Base-by-base conservation (phyloP, 2,888 invertebrate genomes). In the Crematogaster levior region DNA sequence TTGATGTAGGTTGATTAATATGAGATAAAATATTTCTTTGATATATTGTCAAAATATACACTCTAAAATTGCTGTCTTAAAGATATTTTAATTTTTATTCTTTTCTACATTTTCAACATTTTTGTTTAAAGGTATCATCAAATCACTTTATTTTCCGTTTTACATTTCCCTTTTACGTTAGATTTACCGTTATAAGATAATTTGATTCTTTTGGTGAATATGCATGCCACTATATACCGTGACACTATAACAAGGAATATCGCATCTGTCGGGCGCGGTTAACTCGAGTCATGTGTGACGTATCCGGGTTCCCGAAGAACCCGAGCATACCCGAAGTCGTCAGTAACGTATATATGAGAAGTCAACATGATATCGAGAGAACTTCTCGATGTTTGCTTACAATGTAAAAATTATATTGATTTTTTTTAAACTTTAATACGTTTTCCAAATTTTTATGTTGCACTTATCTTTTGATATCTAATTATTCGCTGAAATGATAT, bases 221-320 rank as follows among this genome's bases (percentile, higher is more conserved):
- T 27, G 9, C 12, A 51, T 15, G 15, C 27, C 27, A 51, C 3
- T 51, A 3, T 65, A 74, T 51, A 18, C n/a, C 18, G 48, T 61
- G 24, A 63, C 48, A 37, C 60, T 73, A 18, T 51, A 40, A 65
- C 18, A n/a, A 65, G 40, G 40, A 66, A 30, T 7, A 40, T 53
- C 30, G 48, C 77, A 48, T 56, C 60, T 48, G 51, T 53, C 84
- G 88, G 89, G 89, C 84, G 89, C 86, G 88, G 88, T 88, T 75
- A n/a, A 63, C 86, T 68, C 30, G 18, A 74, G 68, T 87, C 84
- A 81, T 40, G 53, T 15, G 27, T 83, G 87, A 85, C 65, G 81
- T 87, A 87, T 70, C 7, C n/a, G n/a, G n/a, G n/a, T n/a, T n/a
- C 4, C 84, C 85, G 58, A 61, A 21, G 4, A 10, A 65, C 27